Conservation (phyloP, 2,888 invertebrate species). For the Cerastis leucographa region DNA sequence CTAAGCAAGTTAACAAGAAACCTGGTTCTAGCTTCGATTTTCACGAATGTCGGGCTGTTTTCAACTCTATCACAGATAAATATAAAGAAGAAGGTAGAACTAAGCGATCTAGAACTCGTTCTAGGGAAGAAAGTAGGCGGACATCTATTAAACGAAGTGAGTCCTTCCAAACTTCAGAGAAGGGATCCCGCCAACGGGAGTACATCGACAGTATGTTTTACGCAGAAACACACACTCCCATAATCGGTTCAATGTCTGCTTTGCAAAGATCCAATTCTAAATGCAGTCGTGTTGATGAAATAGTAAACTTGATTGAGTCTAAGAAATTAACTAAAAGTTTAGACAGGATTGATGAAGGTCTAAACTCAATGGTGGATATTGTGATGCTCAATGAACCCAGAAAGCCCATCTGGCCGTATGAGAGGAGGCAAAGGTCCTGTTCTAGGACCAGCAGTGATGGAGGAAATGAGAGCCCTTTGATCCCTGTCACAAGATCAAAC, state of each 20-base stretch:
- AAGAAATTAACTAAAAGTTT: conserved; percentile 93
- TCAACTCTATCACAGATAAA: conserved; percentile 90
- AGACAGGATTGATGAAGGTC: conserved; percentile 94
- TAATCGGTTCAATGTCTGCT: conserved; percentile 68
- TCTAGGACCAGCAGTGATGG: conserved; percentile 85
- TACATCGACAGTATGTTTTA: conserved; percentile 92
- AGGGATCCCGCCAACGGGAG: conserved; percentile 86
- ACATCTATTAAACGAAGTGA: conserved; percentile 86
- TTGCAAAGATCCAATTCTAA: conserved; percentile 81
- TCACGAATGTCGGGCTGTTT: conserved; percentile 90
- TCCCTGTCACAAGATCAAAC: conserved; percentile 81
- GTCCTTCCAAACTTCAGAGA: conserved; percentile 88
- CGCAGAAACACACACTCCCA: conserved; percentile 86
- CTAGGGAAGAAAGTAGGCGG: conserved; percentile 82
- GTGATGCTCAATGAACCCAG: conserved; percentile 91
- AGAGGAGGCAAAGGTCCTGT: conserved; percentile 83
- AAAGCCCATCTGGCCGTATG: conserved; percentile 84
- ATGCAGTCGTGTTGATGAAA: conserved; percentile 87
- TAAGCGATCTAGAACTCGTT: conserved; percentile 82
- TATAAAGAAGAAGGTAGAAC: conserved; percentile 80
- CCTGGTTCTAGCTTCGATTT: conserved; percentile 84
- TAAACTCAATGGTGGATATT: conserved; percentile 93
- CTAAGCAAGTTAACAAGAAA: conserved; percentile 80
- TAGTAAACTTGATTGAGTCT: conserved; percentile 90
- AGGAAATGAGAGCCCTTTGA: conserved; percentile 82